These are phyloP conservation scores for Hoplodrina blanda DNA, from an alignment of 2,888 invertebrate genomes.

Conservation along the genomic window DNA sequence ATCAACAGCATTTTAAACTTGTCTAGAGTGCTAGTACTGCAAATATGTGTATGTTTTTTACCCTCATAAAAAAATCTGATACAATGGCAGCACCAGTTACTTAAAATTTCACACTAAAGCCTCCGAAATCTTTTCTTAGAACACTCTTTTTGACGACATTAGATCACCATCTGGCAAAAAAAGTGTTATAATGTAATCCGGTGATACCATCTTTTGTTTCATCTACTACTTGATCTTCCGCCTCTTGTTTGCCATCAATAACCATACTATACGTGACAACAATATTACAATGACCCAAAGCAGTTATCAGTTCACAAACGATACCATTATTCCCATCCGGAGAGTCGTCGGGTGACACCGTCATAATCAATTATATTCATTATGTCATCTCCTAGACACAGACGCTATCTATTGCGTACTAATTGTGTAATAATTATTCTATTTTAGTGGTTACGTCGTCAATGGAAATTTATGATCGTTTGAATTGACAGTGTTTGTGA, in stretches of 20 bases:
- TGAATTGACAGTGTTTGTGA: slow-evolving; percentile 43
- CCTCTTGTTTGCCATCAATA: slow-evolving; percentile 15
- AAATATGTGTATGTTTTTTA: too few relatives aligned
- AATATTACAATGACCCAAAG: slow-evolving; percentile 59
- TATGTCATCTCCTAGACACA: slow-evolving; percentile 68
- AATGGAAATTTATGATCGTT: slow-evolving; percentile 48
- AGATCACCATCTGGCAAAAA: background rate
- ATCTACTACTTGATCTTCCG: background rate
- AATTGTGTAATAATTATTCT: slow-evolving; percentile 72
- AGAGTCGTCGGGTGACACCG: slow-evolving; percentile 66
- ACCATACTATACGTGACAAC: slow-evolving; percentile 47
- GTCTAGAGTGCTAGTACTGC: too few relatives aligned
- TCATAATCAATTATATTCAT: slow-evolving; percentile 75
- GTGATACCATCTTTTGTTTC: background rate
- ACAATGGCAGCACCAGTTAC: background rate
- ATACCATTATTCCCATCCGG: slow-evolving; percentile 79
- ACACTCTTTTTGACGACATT: background rate
- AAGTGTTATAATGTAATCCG: background rate
- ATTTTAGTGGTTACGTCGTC: slow-evolving; percentile 63
- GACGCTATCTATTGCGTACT: slow-evolving; percentile 71
- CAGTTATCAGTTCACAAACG: slow-evolving; percentile 75
- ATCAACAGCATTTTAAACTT: too few relatives aligned
- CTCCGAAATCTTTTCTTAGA: background rate
- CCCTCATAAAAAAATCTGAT: too few relatives aligned
- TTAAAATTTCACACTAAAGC: background rate